A percentile compares a stretch with the other conserved stretches of the same genome.
Evolutionary conservation across 2,888 invertebrate species (phyloP).

Genomic region (Argynnis bischoffii): DNA sequence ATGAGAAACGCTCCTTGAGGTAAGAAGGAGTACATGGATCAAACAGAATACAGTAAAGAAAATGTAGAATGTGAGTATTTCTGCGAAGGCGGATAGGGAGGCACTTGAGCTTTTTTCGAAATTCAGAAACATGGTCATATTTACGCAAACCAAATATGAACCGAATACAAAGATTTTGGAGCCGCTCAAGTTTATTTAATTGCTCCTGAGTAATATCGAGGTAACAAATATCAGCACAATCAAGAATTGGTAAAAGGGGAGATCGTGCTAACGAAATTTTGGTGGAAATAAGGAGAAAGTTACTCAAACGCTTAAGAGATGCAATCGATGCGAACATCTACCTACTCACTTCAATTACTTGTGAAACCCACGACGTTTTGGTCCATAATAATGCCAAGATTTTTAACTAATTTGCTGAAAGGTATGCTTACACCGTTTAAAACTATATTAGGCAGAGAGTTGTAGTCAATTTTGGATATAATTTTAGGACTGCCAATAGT

Average conservation of each 20-base stretch:
- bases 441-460: not conserved
- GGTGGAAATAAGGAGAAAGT: not conserved
- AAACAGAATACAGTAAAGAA: too few species aligned
- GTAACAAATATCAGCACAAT: too few species aligned
- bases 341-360: not conserved
- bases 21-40: too few species aligned
- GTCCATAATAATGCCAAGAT: not conserved
- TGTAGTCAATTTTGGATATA: not conserved
- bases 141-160: too few species aligned
- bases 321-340: not conserved
- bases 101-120: too few species aligned
- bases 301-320: not conserved
- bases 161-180: too few species aligned
- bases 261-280: not conserved
- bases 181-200: too few species aligned
- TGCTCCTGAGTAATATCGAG: too few species aligned
- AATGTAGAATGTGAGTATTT: too few species aligned
- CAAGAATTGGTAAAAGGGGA: not conserved
- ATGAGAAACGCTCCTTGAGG: too few species aligned
- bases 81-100: too few species aligned
- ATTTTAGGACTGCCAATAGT: not conserved
- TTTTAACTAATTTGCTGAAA: not conserved
- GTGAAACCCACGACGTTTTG: not conserved
- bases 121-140: too few species aligned
- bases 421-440: constrained; percentile 1